phyloP scores from a whole-genome alignment of 2,888 invertebrate species.

The Agriopis aurantiaria region DNA sequence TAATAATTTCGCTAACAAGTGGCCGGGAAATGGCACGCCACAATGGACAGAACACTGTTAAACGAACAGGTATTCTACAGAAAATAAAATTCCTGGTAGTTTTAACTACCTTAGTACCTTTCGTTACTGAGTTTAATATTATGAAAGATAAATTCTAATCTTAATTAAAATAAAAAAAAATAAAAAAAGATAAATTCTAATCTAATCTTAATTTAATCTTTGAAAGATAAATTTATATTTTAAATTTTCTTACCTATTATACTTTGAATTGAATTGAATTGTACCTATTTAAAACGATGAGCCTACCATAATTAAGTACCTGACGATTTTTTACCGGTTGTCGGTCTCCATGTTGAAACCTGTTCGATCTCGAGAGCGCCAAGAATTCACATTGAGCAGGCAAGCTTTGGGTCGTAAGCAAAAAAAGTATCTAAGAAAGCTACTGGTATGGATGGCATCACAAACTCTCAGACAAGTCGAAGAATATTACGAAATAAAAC shows the following conservation, averaged over 20 bases:
- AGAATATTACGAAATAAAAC: constrained; percentile 55
- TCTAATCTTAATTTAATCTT: no score
- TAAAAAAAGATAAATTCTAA: no score
- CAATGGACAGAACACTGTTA: constrained; percentile 67
- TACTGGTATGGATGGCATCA: constrained; percentile 58
- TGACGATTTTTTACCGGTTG: constrained; percentile 82
- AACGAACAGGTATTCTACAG: constrained; percentile 57
- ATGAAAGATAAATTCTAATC: no score
- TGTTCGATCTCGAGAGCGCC: constrained; percentile 76
- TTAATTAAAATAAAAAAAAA: no score
- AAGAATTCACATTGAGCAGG: constrained; percentile 74
- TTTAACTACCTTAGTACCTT: not conserved
- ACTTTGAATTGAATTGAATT: constrained; percentile 64
- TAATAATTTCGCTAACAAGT: constrained; percentile 76
- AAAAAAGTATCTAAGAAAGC: constrained; percentile 70
- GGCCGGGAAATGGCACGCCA: constrained; percentile 64
- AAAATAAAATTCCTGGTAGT: constrained; percentile 52
- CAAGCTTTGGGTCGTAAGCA: constrained; percentile 68
- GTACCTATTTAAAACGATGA: constrained; percentile 62
- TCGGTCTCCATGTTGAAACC: constrained; percentile 78
- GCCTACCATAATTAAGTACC: constrained; percentile 74
- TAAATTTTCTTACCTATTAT: constrained; percentile 62
- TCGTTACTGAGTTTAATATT: not conserved
- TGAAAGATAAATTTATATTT: constrained; percentile 24
- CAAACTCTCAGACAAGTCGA: constrained; percentile 57